Evolutionary conservation across 2,797 vertebrate species (phyloP), one percentile per base, ranked within the genome.

Genomic region (Vipera ursinii): DNA sequence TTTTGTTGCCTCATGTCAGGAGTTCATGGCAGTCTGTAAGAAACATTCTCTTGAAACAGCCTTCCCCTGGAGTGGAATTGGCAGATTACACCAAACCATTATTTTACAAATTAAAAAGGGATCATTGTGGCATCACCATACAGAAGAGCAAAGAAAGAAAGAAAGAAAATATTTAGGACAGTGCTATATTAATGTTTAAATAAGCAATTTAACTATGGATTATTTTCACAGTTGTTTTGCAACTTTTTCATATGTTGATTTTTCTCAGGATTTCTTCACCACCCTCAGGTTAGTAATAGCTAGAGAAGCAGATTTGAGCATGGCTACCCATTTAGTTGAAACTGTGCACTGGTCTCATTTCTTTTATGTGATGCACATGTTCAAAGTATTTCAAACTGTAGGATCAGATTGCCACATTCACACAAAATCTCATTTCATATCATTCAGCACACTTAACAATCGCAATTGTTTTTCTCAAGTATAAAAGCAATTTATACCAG

Each of bases 51-150:
- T 32, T 91, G 56, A 89, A 92, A 91, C 0, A 26, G 88, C 59
- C 88, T 90, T 88, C 56, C 92, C 91, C 92, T 93, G 86, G 65
- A 87, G 89, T 91, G 94, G 95, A 93, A 89, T 90, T 73, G 87
- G 88, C 10, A 8, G 93, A 57, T 90, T 94, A 95, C 95, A 96
- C 88, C 92, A 93, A 78, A 96, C 94, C 91, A 82, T 95, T 97
- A 96, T 97, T 86, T 93, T 92, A 91, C 48, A 91, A 55, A 94
- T 93, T 93, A 96, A 94, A 97, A 96, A 92, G 95, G 17, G 85
- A 28, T 96, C 48, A 93, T 94, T 97, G 96, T 96, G 94, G 85
- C 0, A 0, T 90, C 6, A 89, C 93, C 88, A 92, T 17, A 82
- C 44, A 95, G 94, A 92, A 93, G 93, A 86, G 73, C 89, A 53